Evolutionary conservation across 2,113 vertebrate genomes (phyloP).

Genomic region (Megatriorchis doriae): DNA sequence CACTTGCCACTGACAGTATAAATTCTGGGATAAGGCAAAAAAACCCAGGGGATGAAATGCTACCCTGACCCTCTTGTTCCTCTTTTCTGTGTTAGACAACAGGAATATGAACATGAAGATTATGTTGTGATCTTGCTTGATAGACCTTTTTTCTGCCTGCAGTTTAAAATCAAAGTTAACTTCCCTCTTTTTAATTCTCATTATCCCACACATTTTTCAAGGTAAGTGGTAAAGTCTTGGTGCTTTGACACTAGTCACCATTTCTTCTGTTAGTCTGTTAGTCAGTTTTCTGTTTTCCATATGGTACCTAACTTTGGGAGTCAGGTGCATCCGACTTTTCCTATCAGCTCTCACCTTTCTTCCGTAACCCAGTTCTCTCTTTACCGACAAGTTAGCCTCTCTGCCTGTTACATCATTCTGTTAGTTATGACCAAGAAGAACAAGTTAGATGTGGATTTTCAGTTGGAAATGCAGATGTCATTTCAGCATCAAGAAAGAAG

Average conservation of each 20-base stretch:
- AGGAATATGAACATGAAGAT: background rate
- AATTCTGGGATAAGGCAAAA: background rate
- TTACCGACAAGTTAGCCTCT: background rate
- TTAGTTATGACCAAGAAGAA: background rate
- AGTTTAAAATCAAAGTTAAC: background rate
- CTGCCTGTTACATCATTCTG: background rate
- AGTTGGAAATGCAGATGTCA: background rate
- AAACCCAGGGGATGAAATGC: background rate
- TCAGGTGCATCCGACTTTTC: background rate
- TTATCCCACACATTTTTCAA: background rate
- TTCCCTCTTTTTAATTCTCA: background rate
- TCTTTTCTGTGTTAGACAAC: background rate
- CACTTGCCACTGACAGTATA: background rate
- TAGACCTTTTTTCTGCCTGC: background rate
- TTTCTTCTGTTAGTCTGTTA: background rate
- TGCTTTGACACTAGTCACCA: background rate
- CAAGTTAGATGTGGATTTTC: background rate
- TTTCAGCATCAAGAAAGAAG: background rate
- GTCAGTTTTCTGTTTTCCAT: background rate
- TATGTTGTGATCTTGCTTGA: background rate
- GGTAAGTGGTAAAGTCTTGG: background rate
- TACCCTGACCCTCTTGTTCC: background rate
- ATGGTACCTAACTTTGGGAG: background rate
- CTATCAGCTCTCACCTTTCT: background rate
- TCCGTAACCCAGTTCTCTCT: background rate